Evolutionary conservation across 2,888 invertebrate species (phyloP).

Genomic region (Volucella inanis): DNA sequence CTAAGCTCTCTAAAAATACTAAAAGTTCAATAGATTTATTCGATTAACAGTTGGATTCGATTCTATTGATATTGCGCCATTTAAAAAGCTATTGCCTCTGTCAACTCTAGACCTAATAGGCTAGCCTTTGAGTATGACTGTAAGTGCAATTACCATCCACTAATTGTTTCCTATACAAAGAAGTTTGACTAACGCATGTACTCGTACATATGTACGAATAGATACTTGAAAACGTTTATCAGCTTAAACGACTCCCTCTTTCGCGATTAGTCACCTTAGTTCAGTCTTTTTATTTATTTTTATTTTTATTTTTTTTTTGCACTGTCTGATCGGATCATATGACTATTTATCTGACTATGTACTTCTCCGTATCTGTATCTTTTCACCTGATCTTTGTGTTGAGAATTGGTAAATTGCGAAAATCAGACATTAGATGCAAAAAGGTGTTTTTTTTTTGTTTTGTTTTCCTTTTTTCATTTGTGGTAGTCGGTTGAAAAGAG

Average conservation of each 20-base stretch:
- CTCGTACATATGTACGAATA: background rate
- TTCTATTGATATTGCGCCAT: slow-evolving; percentile 13
- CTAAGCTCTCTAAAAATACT: slow-evolving; percentile 7
- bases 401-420: slow-evolving; percentile 35
- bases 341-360: slow-evolving; percentile 36
- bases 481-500: background rate
- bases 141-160: background rate
- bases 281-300: too few relatives aligned
- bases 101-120: background rate
- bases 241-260: background rate
- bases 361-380: slow-evolving; percentile 17
- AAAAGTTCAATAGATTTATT: background rate
- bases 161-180: slow-evolving; percentile 9
- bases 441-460: background rate
- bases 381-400: slow-evolving; percentile 37
- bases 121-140: background rate
- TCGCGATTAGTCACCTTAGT: background rate
- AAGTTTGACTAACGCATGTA: background rate
- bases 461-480: background rate
- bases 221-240: too few relatives aligned
- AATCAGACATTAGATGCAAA: slow-evolving; percentile 1
- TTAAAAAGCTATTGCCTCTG: background rate
- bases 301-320: background rate
- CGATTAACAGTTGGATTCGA: slow-evolving; percentile 10
- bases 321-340: slow-evolving; percentile 57